Conservation (phyloP, 2,888 invertebrate genomes). For the Pyrgus malvae region DNA sequence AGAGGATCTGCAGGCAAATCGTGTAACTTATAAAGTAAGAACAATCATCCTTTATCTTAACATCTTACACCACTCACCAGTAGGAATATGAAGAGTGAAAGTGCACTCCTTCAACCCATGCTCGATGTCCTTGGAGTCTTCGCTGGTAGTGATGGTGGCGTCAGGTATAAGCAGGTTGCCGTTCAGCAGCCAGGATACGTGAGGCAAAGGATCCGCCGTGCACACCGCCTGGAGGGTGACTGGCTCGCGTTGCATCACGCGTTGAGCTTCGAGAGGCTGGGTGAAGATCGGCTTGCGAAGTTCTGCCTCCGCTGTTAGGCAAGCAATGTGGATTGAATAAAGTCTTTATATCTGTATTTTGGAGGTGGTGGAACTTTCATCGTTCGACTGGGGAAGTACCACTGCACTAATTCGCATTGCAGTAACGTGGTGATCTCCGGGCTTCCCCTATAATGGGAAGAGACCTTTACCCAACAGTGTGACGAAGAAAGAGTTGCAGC, state of each 20-base stretch:
- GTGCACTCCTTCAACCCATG: slow-evolving; percentile 91
- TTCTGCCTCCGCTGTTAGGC: slow-evolving; percentile 85
- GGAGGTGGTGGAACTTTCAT: too few species aligned
- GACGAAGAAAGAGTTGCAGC: too few species aligned
- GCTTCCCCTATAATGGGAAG: too few species aligned
- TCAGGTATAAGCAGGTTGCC: slow-evolving; percentile 85
- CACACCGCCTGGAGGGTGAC: slow-evolving; percentile 87
- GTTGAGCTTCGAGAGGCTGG: slow-evolving; percentile 84
- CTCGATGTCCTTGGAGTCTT: slow-evolving; percentile 85
- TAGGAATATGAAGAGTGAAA: slow-evolving; percentile 88
- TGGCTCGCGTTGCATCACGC: slow-evolving; percentile 86
- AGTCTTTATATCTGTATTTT: too few species aligned
- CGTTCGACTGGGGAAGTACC: too few species aligned
- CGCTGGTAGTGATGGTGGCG: slow-evolving; percentile 84
- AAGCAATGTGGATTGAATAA: too few species aligned
- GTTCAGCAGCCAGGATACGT: slow-evolving; percentile 91
- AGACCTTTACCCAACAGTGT: too few species aligned
- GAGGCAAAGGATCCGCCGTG: slow-evolving; percentile 94
- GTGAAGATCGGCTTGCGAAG: slow-evolving; percentile 89
- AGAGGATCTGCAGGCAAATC: too few species aligned
- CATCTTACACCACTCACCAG: slow-evolving; percentile 62
- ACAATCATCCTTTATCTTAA: too few species aligned
- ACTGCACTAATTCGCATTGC: too few species aligned
- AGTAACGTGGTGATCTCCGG: too few species aligned
- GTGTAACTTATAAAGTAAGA: too few species aligned